phyloP scores from a whole-genome alignment of 35 echinoderm and acorn worm genomes.

The Ptychodera flava region DNA sequence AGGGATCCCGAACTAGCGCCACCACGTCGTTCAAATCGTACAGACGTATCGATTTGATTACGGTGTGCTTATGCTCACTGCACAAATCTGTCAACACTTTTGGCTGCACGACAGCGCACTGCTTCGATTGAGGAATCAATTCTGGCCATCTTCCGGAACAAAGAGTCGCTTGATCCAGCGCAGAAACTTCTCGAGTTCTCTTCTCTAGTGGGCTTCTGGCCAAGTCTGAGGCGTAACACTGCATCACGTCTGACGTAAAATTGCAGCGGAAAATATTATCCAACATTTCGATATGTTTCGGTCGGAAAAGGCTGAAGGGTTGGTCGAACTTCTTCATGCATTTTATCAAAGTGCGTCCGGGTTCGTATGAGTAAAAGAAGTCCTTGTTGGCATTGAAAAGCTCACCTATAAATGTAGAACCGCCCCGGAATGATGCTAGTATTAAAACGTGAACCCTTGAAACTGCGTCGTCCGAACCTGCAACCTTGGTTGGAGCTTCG shows the following conservation, averaged over 20 bases:
- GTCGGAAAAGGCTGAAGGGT: not conserved
- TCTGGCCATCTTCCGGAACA: not conserved
- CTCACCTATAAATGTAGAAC: constrained; percentile 86
- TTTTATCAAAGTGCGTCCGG: constrained; percentile 42
- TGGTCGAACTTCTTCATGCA: constrained; percentile 12
- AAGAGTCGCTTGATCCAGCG: not conserved
- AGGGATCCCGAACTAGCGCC: constrained; percentile 32
- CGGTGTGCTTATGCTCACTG: not conserved
- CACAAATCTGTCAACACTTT: not conserved
- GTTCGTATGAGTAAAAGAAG: constrained; percentile 88
- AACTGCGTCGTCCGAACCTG: not conserved
- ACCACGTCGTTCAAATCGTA: constrained; percentile 49
- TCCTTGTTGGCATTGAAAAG: constrained; percentile 80
- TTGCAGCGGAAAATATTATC: constrained; percentile 39
- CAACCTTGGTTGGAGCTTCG: not conserved
- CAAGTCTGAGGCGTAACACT: not conserved
- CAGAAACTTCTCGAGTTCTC: not conserved
- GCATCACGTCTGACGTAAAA: constrained; percentile 34
- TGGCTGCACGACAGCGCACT: not conserved
- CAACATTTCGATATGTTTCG: constrained; percentile 21
- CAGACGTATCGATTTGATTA: constrained; percentile 66
- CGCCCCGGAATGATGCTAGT: not conserved
- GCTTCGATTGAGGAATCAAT: not conserved
- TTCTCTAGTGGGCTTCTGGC: not conserved
- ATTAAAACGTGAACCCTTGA: not conserved